Evolutionary conservation across 2,797 vertebrate species (phyloP).

Genomic region (Coregonus suidteri): DNA sequence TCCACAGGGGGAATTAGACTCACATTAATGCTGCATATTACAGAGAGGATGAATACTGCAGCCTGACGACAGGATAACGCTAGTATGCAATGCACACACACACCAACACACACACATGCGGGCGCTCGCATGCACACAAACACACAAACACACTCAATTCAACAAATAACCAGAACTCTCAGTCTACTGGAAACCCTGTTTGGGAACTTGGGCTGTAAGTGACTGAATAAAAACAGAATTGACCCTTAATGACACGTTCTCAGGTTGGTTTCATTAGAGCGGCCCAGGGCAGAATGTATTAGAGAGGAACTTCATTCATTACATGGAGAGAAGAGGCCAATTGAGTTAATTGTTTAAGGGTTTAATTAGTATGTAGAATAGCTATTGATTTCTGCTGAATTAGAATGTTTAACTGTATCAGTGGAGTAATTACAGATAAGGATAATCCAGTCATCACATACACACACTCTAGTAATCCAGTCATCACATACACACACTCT

Average conservation of each 20-base stretch:
- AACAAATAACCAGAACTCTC: neutral
- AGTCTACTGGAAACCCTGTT: no score
- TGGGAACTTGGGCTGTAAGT: neutral
- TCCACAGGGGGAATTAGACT: conserved; percentile 64
- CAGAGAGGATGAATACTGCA: conserved; percentile 67
- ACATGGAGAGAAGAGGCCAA: conserved; percentile 41
- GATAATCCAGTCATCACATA: neutral
- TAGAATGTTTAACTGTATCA: conserved; percentile 41
- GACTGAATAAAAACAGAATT: neutral
- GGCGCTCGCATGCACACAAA: neutral
- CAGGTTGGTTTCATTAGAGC: neutral
- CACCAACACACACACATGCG: conserved; percentile 6
- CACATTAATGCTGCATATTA: conserved; percentile 75
- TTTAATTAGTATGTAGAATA: conserved; percentile 53
- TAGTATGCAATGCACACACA: conserved; percentile 57
- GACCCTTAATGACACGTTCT: neutral
- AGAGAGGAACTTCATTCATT: conserved; percentile 35
- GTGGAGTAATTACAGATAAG: conserved; percentile 48
- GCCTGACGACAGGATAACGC: conserved; percentile 69
- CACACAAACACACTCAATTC: neutral
- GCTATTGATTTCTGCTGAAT: conserved; percentile 50
- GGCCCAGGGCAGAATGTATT: conserved; percentile 1
- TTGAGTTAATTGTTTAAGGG: conserved; percentile 47
- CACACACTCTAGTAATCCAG: neutral
- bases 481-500: no score